These are phyloP conservation scores for Colinus virginianus DNA, from an alignment of 2,113 vertebrate species.

Conservation along the genomic window DNA sequence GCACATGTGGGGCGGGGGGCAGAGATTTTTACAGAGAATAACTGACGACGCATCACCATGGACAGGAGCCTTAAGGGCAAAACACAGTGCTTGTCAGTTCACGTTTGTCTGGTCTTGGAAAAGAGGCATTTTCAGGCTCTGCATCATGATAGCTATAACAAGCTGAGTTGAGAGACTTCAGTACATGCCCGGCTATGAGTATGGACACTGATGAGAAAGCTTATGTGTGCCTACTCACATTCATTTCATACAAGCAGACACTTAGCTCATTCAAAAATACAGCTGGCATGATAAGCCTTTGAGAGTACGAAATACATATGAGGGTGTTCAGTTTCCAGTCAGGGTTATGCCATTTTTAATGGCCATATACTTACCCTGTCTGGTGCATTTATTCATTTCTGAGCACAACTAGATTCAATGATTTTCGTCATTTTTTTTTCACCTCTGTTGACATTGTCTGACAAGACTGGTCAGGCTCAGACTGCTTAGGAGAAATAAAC, in stretches of 20 bases:
- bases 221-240: conserved; percentile 56
- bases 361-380: conserved; percentile 55
- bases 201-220: conserved; percentile 64
- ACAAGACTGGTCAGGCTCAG: conserved; percentile 61
- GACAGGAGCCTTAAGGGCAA: conserved; percentile 78
- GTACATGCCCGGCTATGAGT: conserved; percentile 1
- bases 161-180: conserved; percentile 68
- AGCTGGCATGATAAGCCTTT: conserved; percentile 67
- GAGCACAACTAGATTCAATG: conserved; percentile 51
- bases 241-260: conserved; percentile 62
- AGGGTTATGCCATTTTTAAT: conserved; percentile 70
- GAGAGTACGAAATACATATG: conserved; percentile 47
- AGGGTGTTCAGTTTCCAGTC: conserved; percentile 63
- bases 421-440: conserved; percentile 65
- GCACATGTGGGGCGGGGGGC: not conserved
- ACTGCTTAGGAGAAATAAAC: conserved; percentile 57
- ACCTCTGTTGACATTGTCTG: conserved; percentile 63
- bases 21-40: conserved; percentile 47
- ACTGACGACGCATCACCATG: conserved; percentile 42
- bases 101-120: conserved; percentile 58
- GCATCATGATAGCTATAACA: conserved; percentile 64
- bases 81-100: conserved; percentile 76
- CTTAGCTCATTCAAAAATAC: conserved; percentile 67
- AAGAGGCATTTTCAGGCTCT: conserved; percentile 67
- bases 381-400: conserved; percentile 67